These are phyloP conservation scores for Medauroidea extradentata DNA, from an alignment of 1,140 invertebrate species.

Conservation along the genomic window DNA sequence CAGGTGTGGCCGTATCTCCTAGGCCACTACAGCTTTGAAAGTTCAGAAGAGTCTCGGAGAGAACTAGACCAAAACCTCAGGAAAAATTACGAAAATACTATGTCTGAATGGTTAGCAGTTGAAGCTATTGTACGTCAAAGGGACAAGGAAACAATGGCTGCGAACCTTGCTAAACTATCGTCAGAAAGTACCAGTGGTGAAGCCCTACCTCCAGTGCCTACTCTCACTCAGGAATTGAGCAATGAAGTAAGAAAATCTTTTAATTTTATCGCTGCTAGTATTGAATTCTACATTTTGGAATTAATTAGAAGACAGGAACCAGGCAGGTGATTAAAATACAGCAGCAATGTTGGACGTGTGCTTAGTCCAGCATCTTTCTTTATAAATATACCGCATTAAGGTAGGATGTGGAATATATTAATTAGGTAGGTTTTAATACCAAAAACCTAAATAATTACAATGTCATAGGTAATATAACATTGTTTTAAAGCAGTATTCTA, in stretches of 20 bases:
- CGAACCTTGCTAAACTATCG: conserved; percentile 54
- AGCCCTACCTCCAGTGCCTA: conserved; percentile 28
- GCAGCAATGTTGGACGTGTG: too few relatives aligned
- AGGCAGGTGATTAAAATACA: too few relatives aligned
- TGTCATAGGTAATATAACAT: too few relatives aligned
- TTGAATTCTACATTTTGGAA: too few relatives aligned
- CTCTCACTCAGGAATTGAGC: conserved; percentile 43
- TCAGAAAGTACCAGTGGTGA: conserved; percentile 43
- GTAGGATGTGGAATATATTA: too few relatives aligned
- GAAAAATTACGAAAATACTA: conserved; percentile 78
- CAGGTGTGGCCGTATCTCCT: conserved; percentile 88
- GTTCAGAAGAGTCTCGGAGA: conserved; percentile 60
- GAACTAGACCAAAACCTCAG: conserved; percentile 63
- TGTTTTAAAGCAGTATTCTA: too few relatives aligned
- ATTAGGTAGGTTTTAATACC: too few relatives aligned
- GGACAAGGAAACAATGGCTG: conserved; percentile 66
- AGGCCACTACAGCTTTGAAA: conserved; percentile 80
- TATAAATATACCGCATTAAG: too few relatives aligned
- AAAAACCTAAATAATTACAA: too few relatives aligned
- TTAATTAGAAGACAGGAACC: too few relatives aligned
- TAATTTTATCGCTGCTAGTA: too few relatives aligned
- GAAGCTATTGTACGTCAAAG: conserved; percentile 85
- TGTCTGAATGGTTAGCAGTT: conserved; percentile 92
- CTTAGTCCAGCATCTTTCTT: too few relatives aligned
- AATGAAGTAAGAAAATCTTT: conserved; percentile 53